Evolutionary conservation across 2,797 vertebrate species (phyloP).

Genomic region (Phrynocephalus guinanensis): DNA sequence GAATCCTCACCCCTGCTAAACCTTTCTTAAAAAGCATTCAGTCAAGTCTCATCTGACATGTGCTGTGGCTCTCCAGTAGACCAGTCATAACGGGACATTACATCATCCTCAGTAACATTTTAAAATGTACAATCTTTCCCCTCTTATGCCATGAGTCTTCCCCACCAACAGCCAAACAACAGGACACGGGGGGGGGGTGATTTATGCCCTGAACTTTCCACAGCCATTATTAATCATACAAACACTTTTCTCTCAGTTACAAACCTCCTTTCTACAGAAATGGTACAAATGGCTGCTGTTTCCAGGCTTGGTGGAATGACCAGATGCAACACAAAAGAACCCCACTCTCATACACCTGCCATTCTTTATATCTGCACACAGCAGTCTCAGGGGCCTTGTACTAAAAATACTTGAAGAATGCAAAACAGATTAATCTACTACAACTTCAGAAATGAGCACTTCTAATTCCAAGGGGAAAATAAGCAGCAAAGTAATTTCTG

Average conservation of each 20-base stretch:
- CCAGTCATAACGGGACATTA: slow-evolving; percentile 49
- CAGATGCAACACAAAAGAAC: slow-evolving; percentile 21
- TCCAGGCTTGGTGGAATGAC: slow-evolving; percentile 52
- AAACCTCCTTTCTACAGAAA: slow-evolving; percentile 48
- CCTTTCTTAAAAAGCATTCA: slow-evolving; percentile 12
- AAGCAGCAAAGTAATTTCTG: slow-evolving; percentile 57
- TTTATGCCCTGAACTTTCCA: slow-evolving; percentile 69
- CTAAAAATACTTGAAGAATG: slow-evolving; percentile 71
- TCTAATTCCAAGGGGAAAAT: slow-evolving; percentile 50
- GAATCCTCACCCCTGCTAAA: not conserved
- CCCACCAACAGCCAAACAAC: slow-evolving; percentile 48
- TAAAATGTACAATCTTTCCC: slow-evolving; percentile 20
- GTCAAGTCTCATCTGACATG: not conserved
- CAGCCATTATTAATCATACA: slow-evolving; percentile 68
- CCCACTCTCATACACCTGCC: slow-evolving; percentile 34
- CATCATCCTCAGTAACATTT: slow-evolving; percentile 54
- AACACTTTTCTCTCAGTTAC: slow-evolving; percentile 40
- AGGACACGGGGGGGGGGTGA: slow-evolving; percentile 48
- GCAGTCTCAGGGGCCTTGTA: slow-evolving; percentile 51
- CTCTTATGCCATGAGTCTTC: slow-evolving; percentile 24
- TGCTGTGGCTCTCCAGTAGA: slow-evolving; percentile 32
- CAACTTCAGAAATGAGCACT: slow-evolving; percentile 62
- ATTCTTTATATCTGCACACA: slow-evolving; percentile 54
- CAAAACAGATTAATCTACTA: slow-evolving; percentile 63
- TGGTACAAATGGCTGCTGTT: slow-evolving; percentile 30